A percentile compares a stretch with the other conserved stretches of the same genome.
Conservation (phyloP, 2,888 invertebrate species). For the Aporophyla nigra region DNA sequence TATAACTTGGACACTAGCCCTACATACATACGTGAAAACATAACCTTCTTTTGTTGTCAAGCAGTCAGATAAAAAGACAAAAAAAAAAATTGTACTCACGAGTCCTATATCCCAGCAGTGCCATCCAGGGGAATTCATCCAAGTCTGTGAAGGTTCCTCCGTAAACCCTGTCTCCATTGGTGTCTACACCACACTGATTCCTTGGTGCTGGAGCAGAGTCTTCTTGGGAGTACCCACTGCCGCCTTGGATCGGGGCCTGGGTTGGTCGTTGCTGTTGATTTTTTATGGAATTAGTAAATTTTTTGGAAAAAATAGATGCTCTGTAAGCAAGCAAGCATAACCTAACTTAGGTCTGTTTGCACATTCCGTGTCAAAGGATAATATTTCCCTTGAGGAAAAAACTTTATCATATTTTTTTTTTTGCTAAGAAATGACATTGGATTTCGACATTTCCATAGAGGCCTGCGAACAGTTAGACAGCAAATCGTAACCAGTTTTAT, state of each 20-base stretch:
- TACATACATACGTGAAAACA: neutral
- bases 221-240: slow-evolving; percentile 71
- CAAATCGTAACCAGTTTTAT: neutral
- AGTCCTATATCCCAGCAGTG: slow-evolving; percentile 90
- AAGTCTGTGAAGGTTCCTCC: slow-evolving; percentile 92
- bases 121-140: slow-evolving; percentile 93
- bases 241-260: slow-evolving; percentile 51
- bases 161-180: slow-evolving; percentile 91
- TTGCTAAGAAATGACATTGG: neutral
- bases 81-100: slow-evolving; percentile 76
- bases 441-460: neutral
- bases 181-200: slow-evolving; percentile 90
- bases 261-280: slow-evolving; percentile 60
- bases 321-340: neutral
- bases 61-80: neutral
- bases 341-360: neutral
- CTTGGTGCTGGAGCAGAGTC: slow-evolving; percentile 80
- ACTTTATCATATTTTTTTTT: neutral
- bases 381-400: neutral
- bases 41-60: too few relatives aligned
- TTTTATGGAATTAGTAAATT: neutral
- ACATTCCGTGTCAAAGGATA: neutral
- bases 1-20: too few relatives aligned
- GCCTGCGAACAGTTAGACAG: neutral
- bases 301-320: neutral